phyloP scores from a whole-genome alignment of 2,113 vertebrate genomes.

The Erythrocercus mccallii region DNA sequence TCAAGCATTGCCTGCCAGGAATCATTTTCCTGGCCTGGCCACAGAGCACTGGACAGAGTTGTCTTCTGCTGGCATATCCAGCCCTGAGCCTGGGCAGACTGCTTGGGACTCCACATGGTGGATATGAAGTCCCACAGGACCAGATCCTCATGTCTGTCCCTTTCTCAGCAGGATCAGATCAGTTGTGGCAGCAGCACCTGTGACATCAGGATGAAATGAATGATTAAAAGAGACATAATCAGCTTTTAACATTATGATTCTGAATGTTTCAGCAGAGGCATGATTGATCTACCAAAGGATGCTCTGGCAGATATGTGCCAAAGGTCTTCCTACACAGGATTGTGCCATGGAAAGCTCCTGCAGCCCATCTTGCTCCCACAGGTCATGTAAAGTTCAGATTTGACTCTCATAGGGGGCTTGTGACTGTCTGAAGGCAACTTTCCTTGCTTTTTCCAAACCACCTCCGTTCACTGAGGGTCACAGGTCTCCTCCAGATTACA shows the following conservation, averaged over 20 bases:
- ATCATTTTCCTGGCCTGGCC: not conserved
- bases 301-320: not conserved
- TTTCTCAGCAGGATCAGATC: not conserved
- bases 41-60: not conserved
- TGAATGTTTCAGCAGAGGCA: not conserved
- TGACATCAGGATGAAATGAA: not conserved
- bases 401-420: not conserved
- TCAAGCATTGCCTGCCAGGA: not conserved
- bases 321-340: not conserved
- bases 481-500: not conserved
- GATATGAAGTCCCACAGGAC: not conserved
- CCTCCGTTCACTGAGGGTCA: not conserved
- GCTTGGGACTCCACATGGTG: not conserved
- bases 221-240: not conserved
- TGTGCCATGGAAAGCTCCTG: not conserved
- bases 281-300: not conserved
- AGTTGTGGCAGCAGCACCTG: not conserved
- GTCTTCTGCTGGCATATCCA: not conserved
- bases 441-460: not conserved
- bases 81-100: not conserved
- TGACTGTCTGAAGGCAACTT: not conserved
- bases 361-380: not conserved
- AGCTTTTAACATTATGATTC: not conserved
- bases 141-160: not conserved
- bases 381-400: not conserved